phyloP scores from a whole-genome alignment of 2,797 vertebrate genomes.

The Chloroceryle inda region DNA sequence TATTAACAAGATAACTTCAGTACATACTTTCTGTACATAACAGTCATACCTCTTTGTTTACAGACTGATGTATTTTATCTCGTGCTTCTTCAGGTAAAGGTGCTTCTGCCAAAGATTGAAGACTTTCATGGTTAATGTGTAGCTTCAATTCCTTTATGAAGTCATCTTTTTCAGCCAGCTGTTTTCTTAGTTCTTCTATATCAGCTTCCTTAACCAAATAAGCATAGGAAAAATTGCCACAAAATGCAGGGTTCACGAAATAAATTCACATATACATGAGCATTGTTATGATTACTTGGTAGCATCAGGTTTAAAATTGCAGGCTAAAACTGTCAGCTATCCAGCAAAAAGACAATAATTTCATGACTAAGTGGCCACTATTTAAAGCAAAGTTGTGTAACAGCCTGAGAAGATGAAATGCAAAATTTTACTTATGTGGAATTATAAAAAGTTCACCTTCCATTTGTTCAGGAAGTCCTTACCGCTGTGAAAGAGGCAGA shows the following conservation, averaged over 20 bases:
- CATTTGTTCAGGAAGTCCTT: not conserved
- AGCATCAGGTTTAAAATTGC: not conserved
- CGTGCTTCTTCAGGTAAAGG: not conserved
- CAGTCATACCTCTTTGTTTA: constrained; percentile 17
- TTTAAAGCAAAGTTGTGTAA: not conserved
- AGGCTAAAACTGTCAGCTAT: not conserved
- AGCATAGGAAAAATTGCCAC: not conserved
- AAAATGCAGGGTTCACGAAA: not conserved
- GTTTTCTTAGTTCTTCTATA: constrained; percentile 25
- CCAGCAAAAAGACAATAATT: not conserved
- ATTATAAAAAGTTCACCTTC: not conserved
- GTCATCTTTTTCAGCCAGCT: constrained; percentile 29
- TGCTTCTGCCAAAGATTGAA: not conserved
- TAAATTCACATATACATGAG: rapidly evolving
- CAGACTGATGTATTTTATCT: not conserved
- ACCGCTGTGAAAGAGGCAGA: not conserved
- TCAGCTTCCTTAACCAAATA: constrained; percentile 39
- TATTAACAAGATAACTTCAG: not conserved
- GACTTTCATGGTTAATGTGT: not conserved
- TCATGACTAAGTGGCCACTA: not conserved
- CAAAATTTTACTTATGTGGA: not conserved
- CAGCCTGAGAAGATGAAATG: not conserved
- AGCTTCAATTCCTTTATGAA: constrained; percentile 42
- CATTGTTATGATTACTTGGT: not conserved
- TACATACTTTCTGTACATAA: not conserved